A percentile compares a stretch with the other conserved stretches of the same genome.
Conservation (phyloP, 2,797 vertebrate species). For the Enteromius treurensis region DNA sequence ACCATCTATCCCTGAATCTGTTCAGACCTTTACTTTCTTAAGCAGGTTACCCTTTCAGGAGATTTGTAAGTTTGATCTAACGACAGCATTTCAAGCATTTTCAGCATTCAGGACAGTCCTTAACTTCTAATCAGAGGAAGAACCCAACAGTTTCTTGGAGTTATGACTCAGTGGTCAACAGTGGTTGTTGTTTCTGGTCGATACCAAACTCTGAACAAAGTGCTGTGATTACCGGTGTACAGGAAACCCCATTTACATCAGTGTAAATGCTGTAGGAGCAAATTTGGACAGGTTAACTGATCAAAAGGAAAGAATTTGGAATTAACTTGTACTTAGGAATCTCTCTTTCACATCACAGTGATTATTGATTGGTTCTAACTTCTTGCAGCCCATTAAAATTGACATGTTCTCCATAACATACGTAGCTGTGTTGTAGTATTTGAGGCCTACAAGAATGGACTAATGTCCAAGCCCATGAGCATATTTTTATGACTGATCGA, state of each 20-base stretch:
- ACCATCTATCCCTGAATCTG: constrained; percentile 43
- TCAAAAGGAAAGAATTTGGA: not conserved
- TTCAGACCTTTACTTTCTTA: constrained; percentile 15
- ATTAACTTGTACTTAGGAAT: not conserved
- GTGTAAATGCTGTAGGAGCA: not conserved
- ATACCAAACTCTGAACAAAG: constrained; percentile 14
- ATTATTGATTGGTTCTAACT: not conserved
- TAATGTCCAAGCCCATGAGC: not conserved
- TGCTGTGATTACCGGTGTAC: not conserved
- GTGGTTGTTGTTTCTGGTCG: not conserved
- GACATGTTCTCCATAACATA: not conserved
- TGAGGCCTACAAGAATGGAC: not conserved
- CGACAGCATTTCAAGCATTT: not conserved
- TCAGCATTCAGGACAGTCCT: constrained; percentile 6
- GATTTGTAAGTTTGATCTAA: constrained; percentile 46
- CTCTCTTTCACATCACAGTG: not conserved
- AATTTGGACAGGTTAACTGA: not conserved
- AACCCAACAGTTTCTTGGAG: constrained; percentile 2
- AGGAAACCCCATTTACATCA: not conserved
- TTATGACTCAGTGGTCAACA: not conserved
- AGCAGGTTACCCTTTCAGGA: constrained; percentile 10
- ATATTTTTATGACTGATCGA: not conserved
- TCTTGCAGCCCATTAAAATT: not conserved
- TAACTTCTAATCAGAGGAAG: not conserved
- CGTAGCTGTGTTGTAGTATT: not conserved